A percentile compares a stretch with the other conserved stretches of the same genome.
Evolutionary conservation across 2,113 vertebrate species (phyloP).

Genomic region (Silurus asotus): DNA sequence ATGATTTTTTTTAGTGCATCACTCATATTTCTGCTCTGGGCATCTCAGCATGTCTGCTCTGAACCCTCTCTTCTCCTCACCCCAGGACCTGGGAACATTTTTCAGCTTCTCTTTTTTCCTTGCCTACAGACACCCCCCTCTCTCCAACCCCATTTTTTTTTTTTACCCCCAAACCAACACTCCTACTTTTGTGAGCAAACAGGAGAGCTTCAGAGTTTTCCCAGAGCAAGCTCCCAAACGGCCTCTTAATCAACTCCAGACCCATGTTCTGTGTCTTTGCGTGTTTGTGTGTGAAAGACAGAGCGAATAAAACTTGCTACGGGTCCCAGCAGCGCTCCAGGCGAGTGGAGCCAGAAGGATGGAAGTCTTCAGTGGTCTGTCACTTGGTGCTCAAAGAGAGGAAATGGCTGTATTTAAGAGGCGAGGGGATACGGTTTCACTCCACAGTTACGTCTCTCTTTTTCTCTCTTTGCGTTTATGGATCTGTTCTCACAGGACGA

Average conservation of each 20-base stretch:
- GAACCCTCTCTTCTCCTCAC: neutral
- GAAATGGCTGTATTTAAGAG: constrained; percentile 75
- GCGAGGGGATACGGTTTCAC: constrained; percentile 73
- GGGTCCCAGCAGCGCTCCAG: constrained; percentile 69
- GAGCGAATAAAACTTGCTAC: constrained; percentile 56
- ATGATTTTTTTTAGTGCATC: neutral
- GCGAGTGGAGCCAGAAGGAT: constrained; percentile 54
- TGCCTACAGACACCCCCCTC: constrained; percentile 4
- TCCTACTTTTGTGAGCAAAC: constrained; percentile 70
- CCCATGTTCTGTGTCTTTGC: constrained; percentile 59
- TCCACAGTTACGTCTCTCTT: constrained; percentile 69
- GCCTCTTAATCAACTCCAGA: constrained; percentile 79
- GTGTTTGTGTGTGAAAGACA: constrained; percentile 27
- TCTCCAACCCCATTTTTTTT: neutral
- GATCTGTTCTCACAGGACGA: constrained; percentile 65
- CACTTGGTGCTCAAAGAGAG: constrained; percentile 69
- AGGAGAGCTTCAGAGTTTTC: constrained; percentile 64
- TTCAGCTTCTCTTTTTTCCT: constrained; percentile 39
- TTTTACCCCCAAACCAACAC: constrained; percentile 65
- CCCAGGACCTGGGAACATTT: constrained; percentile 41
- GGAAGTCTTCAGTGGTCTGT: constrained; percentile 73
- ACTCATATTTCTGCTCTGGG: constrained; percentile 24
- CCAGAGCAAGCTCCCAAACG: constrained; percentile 70
- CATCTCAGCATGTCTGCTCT: neutral
- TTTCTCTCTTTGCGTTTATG: constrained; percentile 61